Evolutionary conservation across 2,888 invertebrate genomes (phyloP).

Genomic region (Dynastes maya): DNA sequence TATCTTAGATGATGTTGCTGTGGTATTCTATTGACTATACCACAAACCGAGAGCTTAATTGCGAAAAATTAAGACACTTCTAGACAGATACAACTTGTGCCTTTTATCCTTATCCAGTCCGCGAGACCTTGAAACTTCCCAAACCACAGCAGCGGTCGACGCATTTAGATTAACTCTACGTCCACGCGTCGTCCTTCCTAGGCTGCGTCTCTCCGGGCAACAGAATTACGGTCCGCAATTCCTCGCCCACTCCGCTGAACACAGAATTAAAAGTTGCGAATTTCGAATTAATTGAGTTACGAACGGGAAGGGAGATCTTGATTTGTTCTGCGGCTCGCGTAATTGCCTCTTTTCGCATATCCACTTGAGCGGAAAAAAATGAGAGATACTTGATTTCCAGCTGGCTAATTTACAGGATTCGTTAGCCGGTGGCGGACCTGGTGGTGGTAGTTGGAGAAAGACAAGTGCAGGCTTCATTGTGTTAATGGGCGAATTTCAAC

Average conservation of each 20-base stretch:
- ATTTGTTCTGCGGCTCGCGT: no score
- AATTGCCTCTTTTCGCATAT: neutral
- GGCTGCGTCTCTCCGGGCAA: neutral
- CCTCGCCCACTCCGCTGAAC: neutral
- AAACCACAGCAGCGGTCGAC: neutral
- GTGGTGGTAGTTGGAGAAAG: neutral
- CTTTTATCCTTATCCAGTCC: neutral
- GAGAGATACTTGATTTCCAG: neutral
- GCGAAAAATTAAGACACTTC: no score
- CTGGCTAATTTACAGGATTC: neutral
- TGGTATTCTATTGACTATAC: no score
- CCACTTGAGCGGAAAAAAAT: neutral
- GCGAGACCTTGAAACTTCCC: neutral
- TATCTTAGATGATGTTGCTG: no score
- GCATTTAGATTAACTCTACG: neutral
- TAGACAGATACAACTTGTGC: no score
- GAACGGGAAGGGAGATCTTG: neutral
- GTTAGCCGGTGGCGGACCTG: neutral
- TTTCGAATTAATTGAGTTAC: conserved; percentile 2
- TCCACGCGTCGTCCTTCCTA: neutral
- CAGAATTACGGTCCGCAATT: neutral
- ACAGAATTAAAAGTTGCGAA: conserved; percentile 11
- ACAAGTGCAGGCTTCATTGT: neutral
- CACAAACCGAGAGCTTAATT: no score
- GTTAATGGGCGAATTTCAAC: neutral